Base-by-base conservation (phyloP, 2,888 invertebrate genomes). In the Pseudococcus longispinus region DNA sequence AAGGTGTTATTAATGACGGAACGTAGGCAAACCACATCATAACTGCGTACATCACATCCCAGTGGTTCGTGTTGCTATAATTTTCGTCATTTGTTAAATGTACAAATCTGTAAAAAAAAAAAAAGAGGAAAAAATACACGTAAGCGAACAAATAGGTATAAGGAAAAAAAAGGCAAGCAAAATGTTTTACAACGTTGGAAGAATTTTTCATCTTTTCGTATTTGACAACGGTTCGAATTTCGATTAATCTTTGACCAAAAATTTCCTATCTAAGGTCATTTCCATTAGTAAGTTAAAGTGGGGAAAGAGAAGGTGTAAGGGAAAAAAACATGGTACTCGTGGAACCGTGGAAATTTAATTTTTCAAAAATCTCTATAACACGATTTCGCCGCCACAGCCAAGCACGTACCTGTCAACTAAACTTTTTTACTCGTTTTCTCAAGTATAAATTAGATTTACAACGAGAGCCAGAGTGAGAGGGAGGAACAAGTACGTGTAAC, bases 1-100 rank as follows among this genome's bases (percentile, higher is more conserved):
- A 18, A n/a, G 87, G 87, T 20, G 82, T 87, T 23, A 60, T 60
- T 60, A 87, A 23, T 37, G 83, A 55, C 9, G 87, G 87, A n/a
- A 83, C 20, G 23, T 83, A 87, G 37, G 83, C 87, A 26, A 87
- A 20, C 87, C 87, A 87, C 65, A 83, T 70, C 42, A 87, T 60
- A 23, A 87, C 46, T 4, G 83, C 87, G 83, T 83, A 87, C 87
- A 87, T 83, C 23, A 82, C 46, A 44, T 87, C 87, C 87, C 87
- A 87, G 11, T 87, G 82, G 15, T 55, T 15, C 29, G 44, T 60
- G 23, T 87, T 60, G 26, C 20, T 44, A 32, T 83, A 87, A 82
- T 55, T 83, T 83, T 87, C 87, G 8, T 83, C 87, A 20, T 60
- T 83, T 60, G 26, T 55, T 26, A 77, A 60, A 83, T 87, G 87